These are phyloP conservation scores for Xenus cinereus DNA, from an alignment of 2,113 vertebrate genomes.

Conservation along the genomic window DNA sequence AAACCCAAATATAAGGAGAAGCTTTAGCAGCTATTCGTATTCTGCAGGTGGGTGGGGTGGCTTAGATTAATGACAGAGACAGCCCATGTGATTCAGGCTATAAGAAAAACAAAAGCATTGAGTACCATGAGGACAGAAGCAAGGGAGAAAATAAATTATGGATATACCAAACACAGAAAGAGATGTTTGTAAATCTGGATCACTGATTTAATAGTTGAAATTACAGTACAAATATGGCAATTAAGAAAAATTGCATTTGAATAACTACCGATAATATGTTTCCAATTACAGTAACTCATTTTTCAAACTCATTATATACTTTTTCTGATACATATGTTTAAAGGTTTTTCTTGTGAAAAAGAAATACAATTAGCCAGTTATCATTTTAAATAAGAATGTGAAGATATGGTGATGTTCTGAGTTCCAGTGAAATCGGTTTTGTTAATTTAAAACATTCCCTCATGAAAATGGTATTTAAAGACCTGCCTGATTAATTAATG, in stretches of 20 bases:
- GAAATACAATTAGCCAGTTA: not conserved
- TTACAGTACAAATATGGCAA: not conserved
- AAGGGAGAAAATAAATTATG: not conserved
- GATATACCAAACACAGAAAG: not conserved
- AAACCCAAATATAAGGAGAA: not conserved
- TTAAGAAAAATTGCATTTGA: not conserved
- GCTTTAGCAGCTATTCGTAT: not conserved
- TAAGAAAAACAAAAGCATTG: not conserved
- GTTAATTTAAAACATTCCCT: not conserved
- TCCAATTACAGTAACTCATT: not conserved
- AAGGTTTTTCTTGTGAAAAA: conserved; percentile 17
- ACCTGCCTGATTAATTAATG: not conserved
- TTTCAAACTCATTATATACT: not conserved
- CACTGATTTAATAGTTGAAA: not conserved
- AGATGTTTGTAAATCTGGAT: not conserved
- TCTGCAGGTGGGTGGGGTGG: not conserved
- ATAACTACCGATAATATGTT: not conserved
- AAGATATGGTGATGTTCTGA: not conserved
- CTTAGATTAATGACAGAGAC: not conserved
- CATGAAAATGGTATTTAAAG: not conserved
- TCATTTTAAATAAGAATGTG: not conserved
- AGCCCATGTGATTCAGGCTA: not conserved
- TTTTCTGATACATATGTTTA: not conserved
- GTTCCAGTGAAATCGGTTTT: not conserved
- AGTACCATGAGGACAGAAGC: not conserved